A percentile compares a stretch with the other conserved stretches of the same genome.
Evolutionary conservation across 2,113 vertebrate species (phyloP).

Genomic region (Hypomesus transpacificus): DNA sequence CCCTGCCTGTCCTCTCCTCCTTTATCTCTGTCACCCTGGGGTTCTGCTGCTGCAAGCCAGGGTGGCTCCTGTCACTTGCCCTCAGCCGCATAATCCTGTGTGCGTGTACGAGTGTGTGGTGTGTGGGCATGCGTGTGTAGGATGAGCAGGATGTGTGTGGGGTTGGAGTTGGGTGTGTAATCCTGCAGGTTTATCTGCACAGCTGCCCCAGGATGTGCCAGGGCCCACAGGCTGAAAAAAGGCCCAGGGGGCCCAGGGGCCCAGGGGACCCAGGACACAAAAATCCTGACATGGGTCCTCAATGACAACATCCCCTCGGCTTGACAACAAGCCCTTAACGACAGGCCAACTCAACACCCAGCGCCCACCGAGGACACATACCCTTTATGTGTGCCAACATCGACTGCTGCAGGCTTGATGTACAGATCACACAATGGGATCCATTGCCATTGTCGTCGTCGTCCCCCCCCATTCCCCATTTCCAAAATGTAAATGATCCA

Average conservation of each 20-base stretch:
- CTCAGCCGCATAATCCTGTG: slow-evolving; percentile 36
- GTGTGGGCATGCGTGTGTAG: neutral
- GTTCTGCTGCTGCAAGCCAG: neutral
- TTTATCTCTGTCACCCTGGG: neutral
- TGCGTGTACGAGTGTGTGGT: slow-evolving; percentile 22
- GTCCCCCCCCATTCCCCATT: too few relatives aligned
- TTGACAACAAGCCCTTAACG: slow-evolving; percentile 27
- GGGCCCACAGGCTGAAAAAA: slow-evolving; percentile 42
- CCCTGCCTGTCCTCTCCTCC: neutral
- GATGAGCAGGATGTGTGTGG: neutral
- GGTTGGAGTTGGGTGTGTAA: slow-evolving; percentile 54
- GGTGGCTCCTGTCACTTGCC: slow-evolving; percentile 59
- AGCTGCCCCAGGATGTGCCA: slow-evolving; percentile 36
- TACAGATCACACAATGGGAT: neutral
- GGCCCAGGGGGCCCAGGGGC: slow-evolving; percentile 14
- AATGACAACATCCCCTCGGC: slow-evolving; percentile 35
- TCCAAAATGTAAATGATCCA: neutral
- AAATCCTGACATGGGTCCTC: slow-evolving; percentile 42
- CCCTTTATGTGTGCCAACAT: slow-evolving; percentile 39
- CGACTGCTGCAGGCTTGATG: slow-evolving; percentile 33
- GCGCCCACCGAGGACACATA: slow-evolving; percentile 43
- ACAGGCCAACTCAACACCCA: slow-evolving; percentile 33
- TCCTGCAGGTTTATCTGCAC: slow-evolving; percentile 66
- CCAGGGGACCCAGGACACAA: slow-evolving; percentile 16
- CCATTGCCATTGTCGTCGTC: neutral